A percentile compares a stretch with the other conserved stretches of the same genome.
Conservation (phyloP, 2,888 invertebrate species). For the Neoitamus cyanurus region DNA sequence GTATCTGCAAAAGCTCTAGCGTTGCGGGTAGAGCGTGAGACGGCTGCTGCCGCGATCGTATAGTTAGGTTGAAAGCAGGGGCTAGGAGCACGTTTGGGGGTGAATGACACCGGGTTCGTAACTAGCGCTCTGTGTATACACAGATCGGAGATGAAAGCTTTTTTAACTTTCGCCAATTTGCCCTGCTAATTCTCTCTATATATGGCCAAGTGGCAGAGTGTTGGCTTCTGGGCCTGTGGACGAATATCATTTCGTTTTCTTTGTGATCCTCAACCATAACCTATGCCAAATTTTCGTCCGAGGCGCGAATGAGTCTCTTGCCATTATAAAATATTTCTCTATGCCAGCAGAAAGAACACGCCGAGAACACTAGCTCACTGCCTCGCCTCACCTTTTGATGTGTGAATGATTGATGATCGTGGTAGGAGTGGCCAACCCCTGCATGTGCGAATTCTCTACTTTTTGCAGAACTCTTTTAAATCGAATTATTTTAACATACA, state of each 20-base stretch:
- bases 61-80: not conserved
- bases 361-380: not conserved
- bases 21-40: not conserved
- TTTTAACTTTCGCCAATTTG: slow-evolving; percentile 40
- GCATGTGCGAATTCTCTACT: not conserved
- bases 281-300: slow-evolving; percentile 19
- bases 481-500: slow-evolving; percentile 6
- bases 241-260: not conserved
- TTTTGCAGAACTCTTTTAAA: not conserved
- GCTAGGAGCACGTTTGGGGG: slow-evolving; percentile 7
- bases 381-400: not conserved
- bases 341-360: not conserved
- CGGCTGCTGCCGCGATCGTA: not conserved
- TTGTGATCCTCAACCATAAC: slow-evolving; percentile 26
- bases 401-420: not conserved
- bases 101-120: not conserved
- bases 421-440: not conserved
- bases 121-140: slow-evolving; percentile 3
- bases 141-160: slow-evolving; percentile 5
- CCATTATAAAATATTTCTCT: not conserved
- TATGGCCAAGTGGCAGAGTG: not conserved
- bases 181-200: not conserved
- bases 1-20: not conserved
- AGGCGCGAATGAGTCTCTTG: not conserved
- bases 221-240: not conserved